Conservation (phyloP, 2,888 invertebrate species). For the Hypomecis punctinalis region DNA sequence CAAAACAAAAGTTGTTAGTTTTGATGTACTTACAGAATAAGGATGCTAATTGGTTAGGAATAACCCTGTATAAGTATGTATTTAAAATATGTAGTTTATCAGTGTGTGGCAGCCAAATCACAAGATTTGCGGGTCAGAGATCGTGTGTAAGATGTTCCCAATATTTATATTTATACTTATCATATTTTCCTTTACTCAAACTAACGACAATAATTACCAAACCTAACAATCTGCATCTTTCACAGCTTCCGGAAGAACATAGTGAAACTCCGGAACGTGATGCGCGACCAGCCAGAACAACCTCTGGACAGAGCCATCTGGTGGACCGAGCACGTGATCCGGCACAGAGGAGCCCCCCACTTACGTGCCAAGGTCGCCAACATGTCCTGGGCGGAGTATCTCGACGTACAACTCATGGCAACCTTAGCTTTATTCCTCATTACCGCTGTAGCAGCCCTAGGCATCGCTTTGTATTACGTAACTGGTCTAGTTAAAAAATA, state of each 20-base stretch:
- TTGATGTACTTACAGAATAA: too few relatives aligned
- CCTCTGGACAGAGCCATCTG: constrained; percentile 46
- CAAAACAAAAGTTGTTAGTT: too few relatives aligned
- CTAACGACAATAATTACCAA: neutral
- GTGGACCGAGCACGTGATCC: constrained; percentile 50
- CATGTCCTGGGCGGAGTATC: constrained; percentile 39
- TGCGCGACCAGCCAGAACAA: constrained; percentile 44
- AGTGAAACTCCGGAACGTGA: constrained; percentile 33
- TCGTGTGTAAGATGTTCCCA: too few relatives aligned
- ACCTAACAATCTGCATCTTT: neutral
- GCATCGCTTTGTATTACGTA: constrained; percentile 1
- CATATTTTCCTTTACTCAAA: neutral
- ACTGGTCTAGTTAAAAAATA: constrained; percentile 10
- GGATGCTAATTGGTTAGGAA: too few relatives aligned
- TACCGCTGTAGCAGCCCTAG: neutral
- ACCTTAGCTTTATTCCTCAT: neutral
- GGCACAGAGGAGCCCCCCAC: constrained; percentile 48
- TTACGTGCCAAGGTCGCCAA: constrained; percentile 46
- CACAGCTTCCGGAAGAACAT: constrained; percentile 30
- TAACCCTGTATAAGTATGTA: too few relatives aligned
- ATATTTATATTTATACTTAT: too few relatives aligned
- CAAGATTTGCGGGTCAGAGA: too few relatives aligned
- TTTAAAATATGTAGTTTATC: too few relatives aligned
- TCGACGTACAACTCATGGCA: constrained; percentile 21
- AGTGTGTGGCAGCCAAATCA: too few relatives aligned